A percentile compares a stretch with the other conserved stretches of the same genome.
phyloP scores from a whole-genome alignment of 2,888 invertebrate species.

The Conops quadrifasciatus region DNA sequence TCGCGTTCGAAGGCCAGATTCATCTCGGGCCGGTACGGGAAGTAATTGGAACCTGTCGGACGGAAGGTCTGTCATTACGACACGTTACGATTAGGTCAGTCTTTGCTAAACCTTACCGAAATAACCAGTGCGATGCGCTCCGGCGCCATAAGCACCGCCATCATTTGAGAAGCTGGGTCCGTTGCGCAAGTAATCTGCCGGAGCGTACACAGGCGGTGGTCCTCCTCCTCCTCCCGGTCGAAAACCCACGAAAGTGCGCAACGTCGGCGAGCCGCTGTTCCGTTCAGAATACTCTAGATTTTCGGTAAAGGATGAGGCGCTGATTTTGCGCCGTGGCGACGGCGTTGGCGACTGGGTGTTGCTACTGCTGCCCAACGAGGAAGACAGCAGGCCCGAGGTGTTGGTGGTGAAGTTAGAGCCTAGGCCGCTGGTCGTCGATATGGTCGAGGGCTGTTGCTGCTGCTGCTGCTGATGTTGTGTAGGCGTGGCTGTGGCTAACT shows the following conservation, averaged over 20 bases:
- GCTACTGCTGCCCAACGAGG: constrained; percentile 58
- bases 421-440: constrained; percentile 68
- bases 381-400: constrained; percentile 62
- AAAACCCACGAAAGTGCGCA: constrained; percentile 53
- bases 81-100: no score
- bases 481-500: constrained; percentile 34
- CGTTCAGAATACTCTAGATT: constrained; percentile 51
- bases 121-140: constrained; percentile 59
- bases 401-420: constrained; percentile 67
- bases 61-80: no score
- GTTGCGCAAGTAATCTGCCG: constrained; percentile 57
- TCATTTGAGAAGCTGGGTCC: constrained; percentile 61
- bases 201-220: constrained; percentile 55
- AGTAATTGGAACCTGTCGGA: constrained; percentile 63
- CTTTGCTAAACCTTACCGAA: constrained; percentile 53
- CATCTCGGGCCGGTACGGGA: constrained; percentile 63
- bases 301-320: constrained; percentile 77
- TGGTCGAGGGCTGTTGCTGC: constrained; percentile 67
- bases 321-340: constrained; percentile 78
- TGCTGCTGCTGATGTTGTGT: constrained; percentile 12
- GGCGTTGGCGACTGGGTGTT: constrained; percentile 70
- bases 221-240: constrained; percentile 54
- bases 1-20: constrained; percentile 62
- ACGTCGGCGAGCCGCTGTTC: constrained; percentile 44
- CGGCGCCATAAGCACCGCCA: constrained; percentile 51